Conservation (phyloP, 2,113 vertebrate species). For the Cyprinus carpio region DNA sequence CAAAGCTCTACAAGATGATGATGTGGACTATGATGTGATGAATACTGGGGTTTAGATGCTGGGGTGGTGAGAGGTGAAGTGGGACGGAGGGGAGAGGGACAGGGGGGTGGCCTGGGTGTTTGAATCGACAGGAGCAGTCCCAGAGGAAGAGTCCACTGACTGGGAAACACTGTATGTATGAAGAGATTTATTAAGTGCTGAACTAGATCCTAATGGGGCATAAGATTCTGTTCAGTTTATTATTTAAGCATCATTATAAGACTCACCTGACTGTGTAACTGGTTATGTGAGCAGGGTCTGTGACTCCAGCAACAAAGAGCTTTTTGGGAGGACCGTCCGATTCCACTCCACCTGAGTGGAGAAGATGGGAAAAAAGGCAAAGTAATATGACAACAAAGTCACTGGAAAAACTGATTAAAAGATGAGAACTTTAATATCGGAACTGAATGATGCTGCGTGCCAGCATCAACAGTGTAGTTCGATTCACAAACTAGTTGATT, state of each 20-base stretch:
- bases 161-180: conserved; percentile 69
- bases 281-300: conserved; percentile 71
- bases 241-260: neutral
- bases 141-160: conserved; percentile 63
- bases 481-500: neutral
- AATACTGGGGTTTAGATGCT: conserved; percentile 59
- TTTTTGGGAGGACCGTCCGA: conserved; percentile 82
- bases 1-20: neutral
- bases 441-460: neutral
- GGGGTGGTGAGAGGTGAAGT: conserved; percentile 69
- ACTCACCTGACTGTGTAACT: conserved; percentile 75
- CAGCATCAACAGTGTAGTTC: neutral
- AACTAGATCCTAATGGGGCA: neutral
- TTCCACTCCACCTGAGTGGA: conserved; percentile 73
- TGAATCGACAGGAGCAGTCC: conserved; percentile 51
- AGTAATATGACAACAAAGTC: neutral
- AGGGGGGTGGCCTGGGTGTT: conserved; percentile 64
- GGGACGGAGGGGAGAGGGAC: conserved; percentile 67
- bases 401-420: neutral
- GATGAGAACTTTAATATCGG: neutral
- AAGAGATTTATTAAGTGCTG: neutral
- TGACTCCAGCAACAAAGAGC: conserved; percentile 79
- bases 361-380: neutral
- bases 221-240: neutral
- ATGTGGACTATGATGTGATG: neutral